Evolutionary conservation across 2,113 vertebrate genomes (phyloP).

Genomic region (Elanoides forficatus): DNA sequence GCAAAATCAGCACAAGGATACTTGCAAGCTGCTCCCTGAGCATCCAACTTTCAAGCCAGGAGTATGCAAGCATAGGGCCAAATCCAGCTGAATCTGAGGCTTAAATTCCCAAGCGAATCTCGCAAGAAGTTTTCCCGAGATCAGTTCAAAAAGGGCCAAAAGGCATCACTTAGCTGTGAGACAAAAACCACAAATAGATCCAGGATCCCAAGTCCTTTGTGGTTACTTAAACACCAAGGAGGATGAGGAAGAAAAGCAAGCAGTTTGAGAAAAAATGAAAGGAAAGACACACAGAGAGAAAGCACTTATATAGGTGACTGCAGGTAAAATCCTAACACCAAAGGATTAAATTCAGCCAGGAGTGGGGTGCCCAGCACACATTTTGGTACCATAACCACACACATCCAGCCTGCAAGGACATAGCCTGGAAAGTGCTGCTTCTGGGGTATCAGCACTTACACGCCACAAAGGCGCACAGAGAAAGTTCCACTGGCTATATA

Average conservation of each 20-base stretch:
- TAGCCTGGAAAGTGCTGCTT: fast-evolving
- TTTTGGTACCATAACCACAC: fast-evolving
- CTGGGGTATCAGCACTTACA: background rate
- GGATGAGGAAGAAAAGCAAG: background rate
- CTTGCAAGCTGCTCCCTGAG: background rate
- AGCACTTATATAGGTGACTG: background rate
- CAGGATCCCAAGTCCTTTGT: background rate
- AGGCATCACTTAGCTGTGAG: background rate
- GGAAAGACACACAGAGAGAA: background rate
- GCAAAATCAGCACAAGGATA: background rate
- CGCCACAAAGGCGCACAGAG: fast-evolving
- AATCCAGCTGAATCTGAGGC: background rate
- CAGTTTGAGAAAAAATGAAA: background rate
- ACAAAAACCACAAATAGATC: fast-evolving
- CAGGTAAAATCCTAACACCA: background rate
- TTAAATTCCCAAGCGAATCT: background rate
- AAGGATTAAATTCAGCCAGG: background rate
- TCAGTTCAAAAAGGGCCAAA: background rate
- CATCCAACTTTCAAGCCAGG: background rate
- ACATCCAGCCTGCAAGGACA: background rate
- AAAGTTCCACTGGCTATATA: background rate
- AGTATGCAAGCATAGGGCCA: background rate
- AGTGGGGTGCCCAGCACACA: background rate
- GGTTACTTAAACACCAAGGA: background rate
- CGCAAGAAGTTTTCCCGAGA: no score